Conservation (phyloP, 2,797 vertebrate species). For the Semotilus atromaculatus region DNA sequence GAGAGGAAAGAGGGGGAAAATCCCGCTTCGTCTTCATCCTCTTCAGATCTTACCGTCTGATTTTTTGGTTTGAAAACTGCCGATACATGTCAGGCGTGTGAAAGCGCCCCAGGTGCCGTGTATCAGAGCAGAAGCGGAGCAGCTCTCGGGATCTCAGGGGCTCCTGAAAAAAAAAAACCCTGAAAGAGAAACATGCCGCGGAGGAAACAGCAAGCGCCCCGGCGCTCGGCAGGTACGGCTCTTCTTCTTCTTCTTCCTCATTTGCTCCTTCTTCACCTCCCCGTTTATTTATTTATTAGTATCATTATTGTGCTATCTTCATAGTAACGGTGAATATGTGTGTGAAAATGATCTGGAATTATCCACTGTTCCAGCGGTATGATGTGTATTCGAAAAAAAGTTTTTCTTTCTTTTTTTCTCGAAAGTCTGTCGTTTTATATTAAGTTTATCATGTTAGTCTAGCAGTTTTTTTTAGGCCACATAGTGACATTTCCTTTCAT, state of each 20-base stretch:
- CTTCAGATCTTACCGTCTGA: constrained; percentile 65
- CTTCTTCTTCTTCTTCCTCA: constrained; percentile 40
- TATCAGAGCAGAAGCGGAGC: constrained; percentile 79
- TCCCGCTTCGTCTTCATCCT: constrained; percentile 63
- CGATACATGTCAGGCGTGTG: constrained; percentile 79
- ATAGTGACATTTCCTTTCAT: neutral
- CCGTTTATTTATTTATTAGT: neutral
- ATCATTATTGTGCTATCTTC: neutral
- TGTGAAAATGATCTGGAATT: constrained; percentile 7
- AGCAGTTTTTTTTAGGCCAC: neutral
- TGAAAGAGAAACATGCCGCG: constrained; percentile 87
- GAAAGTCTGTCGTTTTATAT: neutral
- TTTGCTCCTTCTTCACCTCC: constrained; percentile 42
- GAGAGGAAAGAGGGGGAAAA: constrained; percentile 52
- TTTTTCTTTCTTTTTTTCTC: neutral
- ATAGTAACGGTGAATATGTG: neutral
- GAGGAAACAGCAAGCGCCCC: constrained; percentile 98
- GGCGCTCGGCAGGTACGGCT: constrained; percentile 92
- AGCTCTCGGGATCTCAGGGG: constrained; percentile 70
- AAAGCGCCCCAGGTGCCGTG: constrained; percentile 82
- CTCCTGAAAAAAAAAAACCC: constrained; percentile 79
- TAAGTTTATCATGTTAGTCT: neutral
- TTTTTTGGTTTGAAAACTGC: constrained; percentile 70
- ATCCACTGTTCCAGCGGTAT: neutral
- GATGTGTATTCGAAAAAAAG: neutral